Percentiles rank a stretch among this genome's conserved stretches.
These are phyloP conservation scores for Tetrapedia diversipes DNA, from an alignment of 2,888 invertebrate species.

Conservation along the genomic window DNA sequence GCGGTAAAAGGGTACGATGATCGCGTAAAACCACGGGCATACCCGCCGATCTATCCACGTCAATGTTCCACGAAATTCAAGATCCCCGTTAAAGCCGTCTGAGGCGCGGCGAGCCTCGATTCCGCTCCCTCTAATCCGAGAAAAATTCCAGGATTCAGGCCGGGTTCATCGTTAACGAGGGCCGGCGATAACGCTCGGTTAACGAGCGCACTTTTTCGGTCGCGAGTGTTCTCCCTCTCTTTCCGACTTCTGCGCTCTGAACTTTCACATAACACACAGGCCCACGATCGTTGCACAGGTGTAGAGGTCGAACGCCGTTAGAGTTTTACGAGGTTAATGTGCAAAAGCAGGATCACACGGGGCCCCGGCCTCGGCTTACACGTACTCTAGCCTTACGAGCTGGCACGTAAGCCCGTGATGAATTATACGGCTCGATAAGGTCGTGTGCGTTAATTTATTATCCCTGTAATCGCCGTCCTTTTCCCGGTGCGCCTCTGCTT, in stretches of 20 bases:
- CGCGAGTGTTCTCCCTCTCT: constrained; percentile 31
- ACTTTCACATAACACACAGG: constrained; percentile 65
- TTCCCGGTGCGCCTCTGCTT: constrained; percentile 26
- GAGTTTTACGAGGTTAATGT: constrained; percentile 78
- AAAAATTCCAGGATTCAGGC: constrained; percentile 41
- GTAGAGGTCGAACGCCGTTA: constrained; percentile 71
- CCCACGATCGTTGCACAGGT: constrained; percentile 65
- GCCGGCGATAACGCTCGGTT: constrained; percentile 51
- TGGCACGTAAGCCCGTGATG: constrained; percentile 78
- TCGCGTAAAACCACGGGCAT: background rate
- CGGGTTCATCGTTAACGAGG: constrained; percentile 60
- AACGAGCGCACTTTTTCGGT: constrained; percentile 55
- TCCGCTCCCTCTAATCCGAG: constrained; percentile 27
- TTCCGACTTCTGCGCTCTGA: constrained; percentile 56
- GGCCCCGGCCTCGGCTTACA: constrained; percentile 22
- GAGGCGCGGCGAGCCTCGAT: background rate
- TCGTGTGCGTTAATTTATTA: constrained; percentile 81
- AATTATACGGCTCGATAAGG: constrained; percentile 81
- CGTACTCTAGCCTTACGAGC: constrained; percentile 51
- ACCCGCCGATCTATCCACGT: constrained; percentile 6
- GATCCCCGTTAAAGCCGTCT: background rate
- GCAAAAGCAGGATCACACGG: constrained; percentile 67
- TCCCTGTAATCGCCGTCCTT: constrained; percentile 75
- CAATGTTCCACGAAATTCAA: constrained; percentile 28
- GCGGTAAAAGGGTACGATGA: background rate